These are phyloP conservation scores for Chromoteleia sp. DNA, from an alignment of 2,888 invertebrate genomes.

Conservation along the genomic window DNA sequence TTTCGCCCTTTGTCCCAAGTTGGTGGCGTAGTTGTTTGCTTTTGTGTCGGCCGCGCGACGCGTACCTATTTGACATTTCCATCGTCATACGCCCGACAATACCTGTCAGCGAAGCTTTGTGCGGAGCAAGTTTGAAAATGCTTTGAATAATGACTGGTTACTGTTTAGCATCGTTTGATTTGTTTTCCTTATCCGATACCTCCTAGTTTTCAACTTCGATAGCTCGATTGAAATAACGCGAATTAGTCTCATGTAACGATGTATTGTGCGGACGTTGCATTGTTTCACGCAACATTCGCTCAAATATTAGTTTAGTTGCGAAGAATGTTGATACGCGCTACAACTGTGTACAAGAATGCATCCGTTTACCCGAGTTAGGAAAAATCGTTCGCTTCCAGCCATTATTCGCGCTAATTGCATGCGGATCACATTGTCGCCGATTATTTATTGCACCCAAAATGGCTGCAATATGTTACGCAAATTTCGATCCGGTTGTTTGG, in stretches of 20 bases:
- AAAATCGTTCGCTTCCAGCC: neutral
- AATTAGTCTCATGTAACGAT: constrained; percentile 49
- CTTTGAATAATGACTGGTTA: constrained; percentile 57
- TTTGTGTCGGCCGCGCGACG: constrained; percentile 32
- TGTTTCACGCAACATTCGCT: constrained; percentile 16
- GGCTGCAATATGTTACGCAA: constrained; percentile 38
- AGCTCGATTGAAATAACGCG: constrained; percentile 40
- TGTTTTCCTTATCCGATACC: constrained; percentile 36
- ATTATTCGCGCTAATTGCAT: constrained; percentile 30
- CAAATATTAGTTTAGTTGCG: constrained; percentile 24
- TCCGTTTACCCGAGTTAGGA: no score
- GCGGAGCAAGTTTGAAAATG: constrained; percentile 42
- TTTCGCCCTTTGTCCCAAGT: constrained; percentile 52
- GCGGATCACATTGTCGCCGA: constrained; percentile 20
- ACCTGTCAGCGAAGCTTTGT: constrained; percentile 36
- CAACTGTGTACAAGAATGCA: no score
- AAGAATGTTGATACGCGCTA: no score
- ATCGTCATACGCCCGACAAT: constrained; percentile 46
- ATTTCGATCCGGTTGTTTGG: constrained; percentile 37
- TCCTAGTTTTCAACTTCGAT: constrained; percentile 44
- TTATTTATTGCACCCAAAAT: constrained; percentile 32
- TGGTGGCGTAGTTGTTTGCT: constrained; percentile 53
- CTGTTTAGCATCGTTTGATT: constrained; percentile 53
- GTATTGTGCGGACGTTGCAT: constrained; percentile 19
- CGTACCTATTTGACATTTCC: constrained; percentile 48